phyloP scores from a whole-genome alignment of 2,113 vertebrate species.

The Pampusana beccarii region DNA sequence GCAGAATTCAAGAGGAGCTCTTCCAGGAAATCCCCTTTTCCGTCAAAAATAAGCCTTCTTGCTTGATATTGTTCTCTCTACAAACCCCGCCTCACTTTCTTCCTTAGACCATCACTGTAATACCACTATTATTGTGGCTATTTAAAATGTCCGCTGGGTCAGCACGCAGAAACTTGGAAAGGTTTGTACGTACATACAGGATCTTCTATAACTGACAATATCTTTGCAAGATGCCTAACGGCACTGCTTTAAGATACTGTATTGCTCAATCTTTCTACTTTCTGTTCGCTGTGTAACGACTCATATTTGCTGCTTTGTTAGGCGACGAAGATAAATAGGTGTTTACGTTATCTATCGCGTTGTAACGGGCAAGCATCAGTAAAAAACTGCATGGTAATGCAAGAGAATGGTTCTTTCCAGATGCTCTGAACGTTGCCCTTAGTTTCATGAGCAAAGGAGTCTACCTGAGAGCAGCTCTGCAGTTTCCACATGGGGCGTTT shows the following conservation, averaged over 20 bases:
- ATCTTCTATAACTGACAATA: background rate
- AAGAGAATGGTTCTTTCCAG: background rate
- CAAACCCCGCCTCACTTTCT: background rate
- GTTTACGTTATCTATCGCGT: background rate
- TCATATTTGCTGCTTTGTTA: background rate
- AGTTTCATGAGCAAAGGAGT: background rate
- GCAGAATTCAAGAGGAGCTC: background rate
- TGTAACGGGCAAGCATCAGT: background rate
- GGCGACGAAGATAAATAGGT: background rate
- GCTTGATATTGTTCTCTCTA: background rate
- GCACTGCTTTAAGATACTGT: background rate
- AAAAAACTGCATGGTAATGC: background rate
- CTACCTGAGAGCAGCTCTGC: background rate
- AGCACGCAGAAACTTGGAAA: background rate
- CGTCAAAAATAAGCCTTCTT: background rate
- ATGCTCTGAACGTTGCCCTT: background rate
- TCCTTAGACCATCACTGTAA: background rate
- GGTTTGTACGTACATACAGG: background rate
- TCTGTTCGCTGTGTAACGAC: background rate
- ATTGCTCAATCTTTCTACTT: background rate
- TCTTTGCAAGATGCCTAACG: background rate
- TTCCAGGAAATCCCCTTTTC: background rate
- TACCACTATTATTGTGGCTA: background rate
- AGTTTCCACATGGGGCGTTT: background rate
- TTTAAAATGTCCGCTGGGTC: background rate